Conservation (phyloP, 2,113 vertebrate species). For the Prolemur simus region DNA sequence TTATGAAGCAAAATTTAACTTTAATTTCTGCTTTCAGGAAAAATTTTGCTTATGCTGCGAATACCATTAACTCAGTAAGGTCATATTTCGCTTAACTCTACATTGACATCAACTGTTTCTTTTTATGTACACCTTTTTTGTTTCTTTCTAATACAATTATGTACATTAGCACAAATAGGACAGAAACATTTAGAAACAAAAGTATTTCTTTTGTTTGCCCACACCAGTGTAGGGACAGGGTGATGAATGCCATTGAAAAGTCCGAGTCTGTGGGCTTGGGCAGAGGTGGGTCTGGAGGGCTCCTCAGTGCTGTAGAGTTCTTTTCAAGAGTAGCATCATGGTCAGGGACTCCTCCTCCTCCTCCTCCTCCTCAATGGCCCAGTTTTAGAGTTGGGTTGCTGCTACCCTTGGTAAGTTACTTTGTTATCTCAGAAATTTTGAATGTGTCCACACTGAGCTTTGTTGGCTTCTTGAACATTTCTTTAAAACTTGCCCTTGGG, state of each 20-base stretch:
- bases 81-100: background rate
- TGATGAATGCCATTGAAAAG: background rate
- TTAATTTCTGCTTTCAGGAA: conserved; percentile 14
- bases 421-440: background rate
- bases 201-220: background rate
- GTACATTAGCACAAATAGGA: background rate
- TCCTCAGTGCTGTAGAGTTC: too few relatives aligned
- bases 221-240: background rate
- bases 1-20: background rate
- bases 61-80: background rate
- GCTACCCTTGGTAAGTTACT: background rate
- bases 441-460: background rate
- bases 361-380: background rate
- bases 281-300: background rate
- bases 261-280: background rate
- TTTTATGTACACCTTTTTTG: background rate
- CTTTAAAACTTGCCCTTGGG: conserved; percentile 19
- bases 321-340: background rate
- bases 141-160: background rate
- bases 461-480: background rate
- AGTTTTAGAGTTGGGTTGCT: background rate
- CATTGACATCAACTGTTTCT: background rate
- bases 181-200: background rate
- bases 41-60: background rate
- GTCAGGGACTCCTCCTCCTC: background rate